Percentiles rank a stretch among this genome's conserved stretches.
These are phyloP conservation scores for Jacana jacana DNA, from an alignment of 2,113 vertebrate genomes.

Conservation along the genomic window DNA sequence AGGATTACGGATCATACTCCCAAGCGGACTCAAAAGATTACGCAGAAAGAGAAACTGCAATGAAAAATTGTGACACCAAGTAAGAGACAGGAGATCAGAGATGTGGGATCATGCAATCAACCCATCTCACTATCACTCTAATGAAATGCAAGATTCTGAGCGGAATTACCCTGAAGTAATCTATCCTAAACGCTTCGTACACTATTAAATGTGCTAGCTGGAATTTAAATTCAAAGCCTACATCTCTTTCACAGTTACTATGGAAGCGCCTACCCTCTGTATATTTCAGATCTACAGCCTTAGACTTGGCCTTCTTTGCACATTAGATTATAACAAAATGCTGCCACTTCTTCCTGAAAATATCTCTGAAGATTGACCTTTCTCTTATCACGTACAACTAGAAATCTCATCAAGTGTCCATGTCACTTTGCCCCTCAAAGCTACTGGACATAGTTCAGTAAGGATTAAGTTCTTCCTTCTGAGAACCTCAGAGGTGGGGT, in stretches of 20 bases:
- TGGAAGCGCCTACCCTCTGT: constrained; percentile 66
- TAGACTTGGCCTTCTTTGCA: constrained; percentile 48
- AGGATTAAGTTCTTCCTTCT: neutral
- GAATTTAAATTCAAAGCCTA: constrained; percentile 65
- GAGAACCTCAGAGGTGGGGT: neutral
- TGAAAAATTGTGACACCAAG: neutral
- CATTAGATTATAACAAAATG: constrained; percentile 22
- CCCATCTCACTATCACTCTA: neutral
- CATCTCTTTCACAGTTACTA: constrained; percentile 65
- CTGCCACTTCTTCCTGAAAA: constrained; percentile 27
- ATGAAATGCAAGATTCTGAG: neutral
- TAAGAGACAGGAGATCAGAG: neutral
- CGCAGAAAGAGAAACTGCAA: neutral
- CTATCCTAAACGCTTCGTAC: neutral
- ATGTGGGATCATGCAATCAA: neutral
- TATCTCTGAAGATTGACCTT: constrained; percentile 18
- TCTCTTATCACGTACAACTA: neutral
- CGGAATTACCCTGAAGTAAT: neutral
- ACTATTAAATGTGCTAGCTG: constrained; percentile 49
- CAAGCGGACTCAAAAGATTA: neutral
- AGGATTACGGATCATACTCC: neutral
- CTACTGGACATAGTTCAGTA: neutral
- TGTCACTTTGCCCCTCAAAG: neutral
- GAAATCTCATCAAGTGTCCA: neutral
- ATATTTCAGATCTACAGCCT: constrained; percentile 61